Evolutionary conservation across 2,113 vertebrate genomes (phyloP).

Genomic region (Oreochromis aureus): DNA sequence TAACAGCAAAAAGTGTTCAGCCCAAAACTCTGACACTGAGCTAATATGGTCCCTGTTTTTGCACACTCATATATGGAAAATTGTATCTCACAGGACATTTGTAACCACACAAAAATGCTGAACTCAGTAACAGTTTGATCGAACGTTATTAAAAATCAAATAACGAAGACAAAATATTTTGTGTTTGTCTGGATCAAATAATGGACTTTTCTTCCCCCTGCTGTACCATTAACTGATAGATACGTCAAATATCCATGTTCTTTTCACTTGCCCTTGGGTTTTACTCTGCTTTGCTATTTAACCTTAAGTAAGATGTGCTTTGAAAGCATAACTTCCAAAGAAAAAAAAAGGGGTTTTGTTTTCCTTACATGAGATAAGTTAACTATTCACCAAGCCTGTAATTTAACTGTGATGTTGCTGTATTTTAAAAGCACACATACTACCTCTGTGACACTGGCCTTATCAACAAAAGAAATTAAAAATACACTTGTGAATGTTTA

Average conservation of each 20-base stretch:
- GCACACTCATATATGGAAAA: neutral
- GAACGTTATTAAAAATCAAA: neutral
- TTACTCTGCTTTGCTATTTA: neutral
- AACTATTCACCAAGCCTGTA: neutral
- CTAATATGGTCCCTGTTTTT: neutral
- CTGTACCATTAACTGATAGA: neutral
- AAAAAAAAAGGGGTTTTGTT: neutral
- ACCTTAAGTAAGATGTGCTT: neutral
- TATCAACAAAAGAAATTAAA: neutral
- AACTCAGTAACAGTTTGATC: neutral
- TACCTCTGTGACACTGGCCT: neutral
- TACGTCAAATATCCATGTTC: neutral
- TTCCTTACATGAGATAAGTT: neutral
- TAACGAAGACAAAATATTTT: neutral
- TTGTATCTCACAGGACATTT: neutral
- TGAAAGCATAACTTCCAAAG: neutral
- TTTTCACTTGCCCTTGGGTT: neutral
- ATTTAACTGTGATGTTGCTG: neutral
- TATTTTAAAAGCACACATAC: neutral
- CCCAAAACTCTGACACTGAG: neutral
- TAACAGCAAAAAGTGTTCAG: slow-evolving; percentile 1
- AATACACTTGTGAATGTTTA: neutral
- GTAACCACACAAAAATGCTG: neutral
- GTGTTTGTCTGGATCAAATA: neutral
- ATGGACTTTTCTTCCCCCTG: neutral